Percentiles rank a stretch among this genome's conserved stretches.
Conservation (phyloP, 2,797 vertebrate genomes). For the Pagetopsis macropterus region DNA sequence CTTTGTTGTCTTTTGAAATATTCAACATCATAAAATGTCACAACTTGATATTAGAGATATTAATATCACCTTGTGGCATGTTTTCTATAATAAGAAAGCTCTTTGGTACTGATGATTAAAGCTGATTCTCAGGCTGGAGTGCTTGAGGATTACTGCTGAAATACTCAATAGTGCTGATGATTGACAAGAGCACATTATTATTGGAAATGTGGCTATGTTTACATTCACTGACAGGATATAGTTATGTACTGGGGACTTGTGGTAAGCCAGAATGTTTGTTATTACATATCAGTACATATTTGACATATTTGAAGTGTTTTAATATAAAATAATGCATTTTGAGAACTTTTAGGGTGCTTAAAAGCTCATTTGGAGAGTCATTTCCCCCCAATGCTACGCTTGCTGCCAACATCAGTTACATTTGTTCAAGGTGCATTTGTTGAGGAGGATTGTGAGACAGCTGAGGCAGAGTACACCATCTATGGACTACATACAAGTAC, state of each 20-base stretch:
- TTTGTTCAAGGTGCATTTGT: too few relatives aligned
- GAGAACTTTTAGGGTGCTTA: too few relatives aligned
- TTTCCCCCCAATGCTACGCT: too few relatives aligned
- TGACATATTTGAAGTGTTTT: too few relatives aligned
- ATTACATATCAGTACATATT: too few relatives aligned
- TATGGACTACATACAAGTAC: too few relatives aligned
- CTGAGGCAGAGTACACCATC: too few relatives aligned
- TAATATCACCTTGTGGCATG: conserved; percentile 39
- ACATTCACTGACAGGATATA: neutral
- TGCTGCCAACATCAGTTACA: too few relatives aligned
- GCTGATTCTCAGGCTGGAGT: neutral
- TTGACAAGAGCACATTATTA: conserved; percentile 18
- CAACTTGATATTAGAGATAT: conserved; percentile 30
- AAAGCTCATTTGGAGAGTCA: too few relatives aligned
- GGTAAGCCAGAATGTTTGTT: too few relatives aligned
- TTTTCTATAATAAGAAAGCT: conserved; percentile 26
- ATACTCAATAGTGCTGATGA: conserved; percentile 10
- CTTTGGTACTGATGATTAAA: conserved; percentile 25
- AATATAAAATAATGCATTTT: too few relatives aligned
- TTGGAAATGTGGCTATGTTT: conserved; percentile 1
- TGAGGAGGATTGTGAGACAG: too few relatives aligned
- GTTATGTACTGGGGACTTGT: neutral
- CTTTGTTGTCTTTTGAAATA: conserved; percentile 23
- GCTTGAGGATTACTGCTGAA: conserved; percentile 31
- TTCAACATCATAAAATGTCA: conserved; percentile 35